These are phyloP conservation scores for Kryphioiulus occultus DNA, from an alignment of 2,888 invertebrate genomes.

Conservation along the genomic window DNA sequence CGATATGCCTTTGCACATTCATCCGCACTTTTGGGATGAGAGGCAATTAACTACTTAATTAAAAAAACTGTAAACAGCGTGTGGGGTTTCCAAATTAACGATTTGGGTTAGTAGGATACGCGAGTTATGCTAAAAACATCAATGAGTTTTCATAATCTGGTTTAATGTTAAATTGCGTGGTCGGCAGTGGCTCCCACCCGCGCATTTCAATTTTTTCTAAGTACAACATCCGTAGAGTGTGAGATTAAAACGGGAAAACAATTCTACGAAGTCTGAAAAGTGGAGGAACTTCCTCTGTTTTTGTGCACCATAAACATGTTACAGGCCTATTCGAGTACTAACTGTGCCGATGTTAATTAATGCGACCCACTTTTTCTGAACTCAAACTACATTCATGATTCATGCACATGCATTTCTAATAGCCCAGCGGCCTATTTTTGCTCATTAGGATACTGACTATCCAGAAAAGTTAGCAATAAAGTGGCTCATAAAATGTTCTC, in stretches of 20 bases:
- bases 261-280: neutral
- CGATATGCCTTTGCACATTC: neutral
- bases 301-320: neutral
- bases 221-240: neutral
- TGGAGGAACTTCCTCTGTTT: neutral
- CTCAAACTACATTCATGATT: neutral
- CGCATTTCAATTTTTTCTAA: neutral
- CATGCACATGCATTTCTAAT: neutral
- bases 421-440: neutral
- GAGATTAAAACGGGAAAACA: neutral
- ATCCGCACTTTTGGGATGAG: neutral
- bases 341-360: neutral
- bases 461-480: too few species aligned
- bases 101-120: slow-evolving; percentile 8
- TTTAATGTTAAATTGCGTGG: slow-evolving; percentile 4
- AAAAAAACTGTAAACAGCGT: neutral
- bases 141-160: neutral
- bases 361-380: neutral
- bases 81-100: neutral
- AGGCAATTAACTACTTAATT: neutral
- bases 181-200: neutral
- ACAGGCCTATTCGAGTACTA: neutral
- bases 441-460: neutral
- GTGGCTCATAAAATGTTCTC: too few species aligned
- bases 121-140: neutral